Conservation (phyloP, 2,888 invertebrate species). For the Drosophila anomelani region DNA sequence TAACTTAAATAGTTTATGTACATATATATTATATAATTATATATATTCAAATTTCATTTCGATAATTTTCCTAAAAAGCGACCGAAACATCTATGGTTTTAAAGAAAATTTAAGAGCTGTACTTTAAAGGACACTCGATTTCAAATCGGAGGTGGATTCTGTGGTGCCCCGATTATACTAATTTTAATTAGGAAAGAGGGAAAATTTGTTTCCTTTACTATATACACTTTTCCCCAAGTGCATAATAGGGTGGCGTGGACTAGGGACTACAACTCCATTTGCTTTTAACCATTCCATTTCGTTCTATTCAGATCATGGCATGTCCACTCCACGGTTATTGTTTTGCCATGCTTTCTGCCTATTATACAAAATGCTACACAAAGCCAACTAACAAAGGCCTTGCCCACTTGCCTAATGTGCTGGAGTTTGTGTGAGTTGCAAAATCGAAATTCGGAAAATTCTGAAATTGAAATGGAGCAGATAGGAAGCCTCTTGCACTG, state of each 20-base stretch:
- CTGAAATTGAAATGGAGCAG: slow-evolving; percentile 41
- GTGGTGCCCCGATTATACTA: background rate
- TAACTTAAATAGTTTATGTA: background rate
- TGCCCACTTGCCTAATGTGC: slow-evolving; percentile 73
- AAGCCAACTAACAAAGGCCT: slow-evolving; percentile 53
- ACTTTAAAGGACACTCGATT: background rate
- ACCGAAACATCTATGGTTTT: background rate
- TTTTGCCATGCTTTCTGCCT: slow-evolving; percentile 72
- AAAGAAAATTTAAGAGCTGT: background rate
- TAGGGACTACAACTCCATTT: slow-evolving; percentile 65
- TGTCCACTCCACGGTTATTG: slow-evolving; percentile 69
- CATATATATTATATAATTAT: too few species aligned
- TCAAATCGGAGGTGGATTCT: background rate
- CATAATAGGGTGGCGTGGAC: background rate
- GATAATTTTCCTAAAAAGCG: background rate
- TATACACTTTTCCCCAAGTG: background rate
- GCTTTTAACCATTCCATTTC: slow-evolving; percentile 63
- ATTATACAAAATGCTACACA: slow-evolving; percentile 62
- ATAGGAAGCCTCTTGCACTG: background rate
- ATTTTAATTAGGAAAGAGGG: background rate
- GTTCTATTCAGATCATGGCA: slow-evolving; percentile 32
- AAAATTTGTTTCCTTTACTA: background rate
- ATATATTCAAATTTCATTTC: background rate
- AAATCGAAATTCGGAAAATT: slow-evolving; percentile 30
- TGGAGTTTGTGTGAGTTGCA: slow-evolving; percentile 38